Conservation (phyloP, 64 coral and sea anemone genomes). For the Platygyra sinensis region DNA sequence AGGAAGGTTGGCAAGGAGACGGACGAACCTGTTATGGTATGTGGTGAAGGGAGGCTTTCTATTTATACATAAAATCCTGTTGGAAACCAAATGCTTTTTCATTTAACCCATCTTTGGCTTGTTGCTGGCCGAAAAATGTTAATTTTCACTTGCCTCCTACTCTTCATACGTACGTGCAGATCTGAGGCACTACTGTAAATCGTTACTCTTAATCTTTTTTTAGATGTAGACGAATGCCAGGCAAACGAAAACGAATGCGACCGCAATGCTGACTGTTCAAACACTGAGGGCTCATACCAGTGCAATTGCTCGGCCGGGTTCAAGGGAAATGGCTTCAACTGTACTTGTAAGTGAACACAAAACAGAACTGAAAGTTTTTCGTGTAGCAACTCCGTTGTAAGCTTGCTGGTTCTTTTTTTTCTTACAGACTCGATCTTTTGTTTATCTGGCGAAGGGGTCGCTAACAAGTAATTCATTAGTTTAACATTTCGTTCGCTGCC, state of each 20-base stretch:
- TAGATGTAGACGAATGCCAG: background rate
- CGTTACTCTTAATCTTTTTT: background rate
- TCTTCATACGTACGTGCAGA: no score
- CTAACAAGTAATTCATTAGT: no score
- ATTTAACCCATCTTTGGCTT: no score
- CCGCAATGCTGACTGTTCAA: conserved; percentile 19
- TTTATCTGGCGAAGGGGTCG: background rate
- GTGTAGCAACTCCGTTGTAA: no score
- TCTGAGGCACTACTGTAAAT: no score
- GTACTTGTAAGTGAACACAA: conserved; percentile 18
- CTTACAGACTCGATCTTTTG: background rate
- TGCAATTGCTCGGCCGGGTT: conserved; percentile 9
- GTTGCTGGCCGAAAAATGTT: no score
- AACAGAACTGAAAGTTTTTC: background rate
- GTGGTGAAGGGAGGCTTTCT: background rate
- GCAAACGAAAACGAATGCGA: background rate
- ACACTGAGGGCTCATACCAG: conserved; percentile 14
- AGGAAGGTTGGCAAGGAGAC: conserved; percentile 34
- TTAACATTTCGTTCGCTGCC: no score
- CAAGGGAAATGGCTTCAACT: conserved; percentile 31
- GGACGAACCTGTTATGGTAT: conserved; percentile 39
- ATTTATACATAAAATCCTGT: no score
- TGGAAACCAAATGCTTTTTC: no score
- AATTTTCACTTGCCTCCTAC: no score
- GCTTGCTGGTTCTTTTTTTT: background rate